Evolutionary conservation across 1,140 invertebrate genomes (phyloP), one percentile per base, ranked within the genome.

Genomic region (Ceratina australensis): DNA sequence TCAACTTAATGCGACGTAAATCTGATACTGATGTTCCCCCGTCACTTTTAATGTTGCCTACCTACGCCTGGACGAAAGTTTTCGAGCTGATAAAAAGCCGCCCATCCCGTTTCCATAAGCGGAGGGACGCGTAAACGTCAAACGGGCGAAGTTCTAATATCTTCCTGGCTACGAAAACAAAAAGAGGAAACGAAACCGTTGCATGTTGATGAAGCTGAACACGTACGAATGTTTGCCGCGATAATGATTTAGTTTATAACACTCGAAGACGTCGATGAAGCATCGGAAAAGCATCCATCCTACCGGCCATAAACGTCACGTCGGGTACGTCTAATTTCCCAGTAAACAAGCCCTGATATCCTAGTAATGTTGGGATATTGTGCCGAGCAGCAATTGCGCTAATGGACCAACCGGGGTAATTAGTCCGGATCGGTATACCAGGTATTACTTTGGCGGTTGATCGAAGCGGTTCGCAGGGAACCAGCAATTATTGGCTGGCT

Each of bases 331-430:
- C 73, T 69, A 68, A 69, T 76, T 68, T 28, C 22, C 64, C 65
- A n/a, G 42, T 56, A 69, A 76, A 76, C 65, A 60, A 24, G n/a
- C 20, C 22, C 26, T 42, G 73, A 76, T 69, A 76, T 76, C 66
- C 65, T 52, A 76, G 66, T 69, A 76, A 76, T 49, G 73, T 69
- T 69, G 60, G 73, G 73, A 76, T 76, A 69, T 60, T 69, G 65
- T 76, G 56, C 73, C 49, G 56, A 10, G 65, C 56, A 76, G 65
- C 73, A 76, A 76, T 76, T 76, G 66, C 65, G 69, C 65, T 76
- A 76, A 76, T 76, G 73, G 73, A 76, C 54, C 73, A 42, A 59
- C 42, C 26, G 56, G 73, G 54, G 33, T 76, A 76, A 76, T 76
- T 76, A 76, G 42, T 76, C 60, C 60, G 66, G 73, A 76, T 76